Evolutionary conservation across 1,140 invertebrate genomes (phyloP), one percentile per base, ranked within the genome.

Genomic region (Rhopalosiphum maidis): DNA sequence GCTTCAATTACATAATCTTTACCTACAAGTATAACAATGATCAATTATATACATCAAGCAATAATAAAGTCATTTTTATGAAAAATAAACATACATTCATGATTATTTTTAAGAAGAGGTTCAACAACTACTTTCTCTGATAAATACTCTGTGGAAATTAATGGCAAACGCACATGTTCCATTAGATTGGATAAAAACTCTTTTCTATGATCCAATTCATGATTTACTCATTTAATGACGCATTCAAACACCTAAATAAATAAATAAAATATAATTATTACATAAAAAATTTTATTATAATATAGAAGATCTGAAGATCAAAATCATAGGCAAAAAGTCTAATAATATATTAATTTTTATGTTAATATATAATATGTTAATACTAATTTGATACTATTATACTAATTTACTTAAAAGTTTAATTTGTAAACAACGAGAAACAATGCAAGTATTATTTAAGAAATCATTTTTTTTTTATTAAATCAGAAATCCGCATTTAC

Each of bases 1-100:
- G 98, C 98, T 96, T 99, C 98, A 94, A 99, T 99, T 87, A 46
- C 98, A 96, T 97, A 99, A 94, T 98, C 98, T 94, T 98, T 99
- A 95, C 97, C 96, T 96, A 93, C 1, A 94, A 94, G 86, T 93
- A 22, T 9, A 3, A 60, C n/a, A 48, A 37, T 86, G 3, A 85
- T 43, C 30, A 2, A 51, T 46, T 41, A 30, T 21, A 15, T 93
- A 35, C 4, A 94, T 60, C 25, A 1, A 21, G n/a, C 25, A 41
- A 55, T 55, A 25, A 55, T 55, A 8, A 55, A 25, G 0, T 55
- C 0, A 55, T 55, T 25, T 25, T 55, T 55, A 55, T 68, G 37
- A 25, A 87, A 77, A 77, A 5, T 83, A 54, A 82, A 95, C 95
- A 96, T 95, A 96, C 97, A 99, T 94, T 97, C 96, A 89, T 97